Evolutionary conservation across 2,888 invertebrate species (phyloP).

Genomic region (Hemistola chrysoprasaria): DNA sequence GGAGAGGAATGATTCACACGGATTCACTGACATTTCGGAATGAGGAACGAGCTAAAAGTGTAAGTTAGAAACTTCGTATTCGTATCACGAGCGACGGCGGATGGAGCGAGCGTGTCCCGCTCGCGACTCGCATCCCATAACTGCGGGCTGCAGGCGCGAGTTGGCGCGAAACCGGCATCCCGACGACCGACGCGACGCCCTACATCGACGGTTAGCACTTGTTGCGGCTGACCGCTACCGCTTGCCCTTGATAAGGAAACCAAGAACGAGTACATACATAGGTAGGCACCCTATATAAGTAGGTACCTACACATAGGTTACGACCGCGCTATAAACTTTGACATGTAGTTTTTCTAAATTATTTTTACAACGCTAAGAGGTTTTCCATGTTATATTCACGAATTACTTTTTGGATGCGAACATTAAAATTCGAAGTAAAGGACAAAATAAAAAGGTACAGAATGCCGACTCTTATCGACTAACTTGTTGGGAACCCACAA

Average conservation of each 20-base stretch:
- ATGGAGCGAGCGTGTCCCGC: slow-evolving; percentile 54
- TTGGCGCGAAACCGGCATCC: slow-evolving; percentile 62
- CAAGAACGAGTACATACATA: too few relatives aligned
- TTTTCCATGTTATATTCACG: slow-evolving; percentile 23
- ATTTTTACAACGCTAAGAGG: slow-evolving; percentile 20
- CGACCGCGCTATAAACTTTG: slow-evolving; percentile 17
- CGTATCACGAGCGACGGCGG: slow-evolving; percentile 39
- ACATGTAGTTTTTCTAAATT: slow-evolving; percentile 13
- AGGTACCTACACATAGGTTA: too few relatives aligned
- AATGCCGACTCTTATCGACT: too few relatives aligned
- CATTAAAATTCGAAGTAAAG: too few relatives aligned
- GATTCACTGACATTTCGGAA: slow-evolving; percentile 4
- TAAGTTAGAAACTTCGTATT: slow-evolving; percentile 33
- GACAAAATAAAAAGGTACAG: too few relatives aligned
- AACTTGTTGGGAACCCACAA: too few relatives aligned
- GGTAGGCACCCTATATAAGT: too few relatives aligned
- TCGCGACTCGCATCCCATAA: slow-evolving; percentile 65
- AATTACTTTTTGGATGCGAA: slow-evolving; percentile 1
- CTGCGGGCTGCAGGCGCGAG: slow-evolving; percentile 68
- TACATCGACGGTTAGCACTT: slow-evolving; percentile 64
- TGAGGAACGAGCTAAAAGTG: slow-evolving; percentile 9
- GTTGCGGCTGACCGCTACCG: slow-evolving; percentile 47
- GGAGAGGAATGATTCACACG: slow-evolving; percentile 3
- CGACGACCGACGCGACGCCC: slow-evolving; percentile 60
- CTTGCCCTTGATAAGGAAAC: slow-evolving; percentile 56